Base-by-base conservation (phyloP, 2,888 invertebrate genomes). In the Brachyptera risi region DNA sequence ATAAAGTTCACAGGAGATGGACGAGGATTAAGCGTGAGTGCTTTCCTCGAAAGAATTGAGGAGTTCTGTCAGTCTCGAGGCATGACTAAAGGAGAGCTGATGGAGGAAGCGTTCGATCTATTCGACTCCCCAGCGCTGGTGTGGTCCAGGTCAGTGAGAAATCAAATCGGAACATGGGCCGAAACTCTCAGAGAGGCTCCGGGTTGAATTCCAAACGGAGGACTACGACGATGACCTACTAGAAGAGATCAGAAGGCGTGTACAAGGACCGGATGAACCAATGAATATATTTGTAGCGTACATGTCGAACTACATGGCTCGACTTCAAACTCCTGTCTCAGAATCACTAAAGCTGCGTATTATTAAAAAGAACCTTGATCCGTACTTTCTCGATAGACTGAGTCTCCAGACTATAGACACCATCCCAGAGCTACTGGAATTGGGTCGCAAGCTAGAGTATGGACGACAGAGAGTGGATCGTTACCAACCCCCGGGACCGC, bases 41-140 rank as follows among this genome's bases (percentile, higher is more conserved):
- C 54, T 26, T 54, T 54, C 15, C 23, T 56, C 2, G 56, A 56
- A 15, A 56, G 56, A 15, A 24, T 56, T 19, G 56, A 56, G 11
- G 56, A 56, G 35, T 17, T 56, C 11, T 13, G 40, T 3, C 37
- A 38, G 40, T 11, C 35, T n/a, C 24, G 49, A 17, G 3, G 17
- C 13, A 23, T 56, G 3, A 9, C 35, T 13, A 9, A 4, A 15
- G 17, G 21, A 11, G 56, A 56, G 2, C 7, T 56, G 37, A 35
- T 19, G 38, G 5, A 5, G 19, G 31, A 35, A 15, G 56, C 56
- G 11, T 21, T 38, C 2, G 56, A 56, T 37, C 35, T 56, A 21
- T 56, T 56, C 15, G n/a, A 11, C 13, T 35, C 37, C 2, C n/a
- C 37, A 19, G 56, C 56, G 1, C 37, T 31, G 1, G 23, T 40